phyloP scores from a whole-genome alignment of 2,888 invertebrate species.

The Ichneumon xanthorius region DNA sequence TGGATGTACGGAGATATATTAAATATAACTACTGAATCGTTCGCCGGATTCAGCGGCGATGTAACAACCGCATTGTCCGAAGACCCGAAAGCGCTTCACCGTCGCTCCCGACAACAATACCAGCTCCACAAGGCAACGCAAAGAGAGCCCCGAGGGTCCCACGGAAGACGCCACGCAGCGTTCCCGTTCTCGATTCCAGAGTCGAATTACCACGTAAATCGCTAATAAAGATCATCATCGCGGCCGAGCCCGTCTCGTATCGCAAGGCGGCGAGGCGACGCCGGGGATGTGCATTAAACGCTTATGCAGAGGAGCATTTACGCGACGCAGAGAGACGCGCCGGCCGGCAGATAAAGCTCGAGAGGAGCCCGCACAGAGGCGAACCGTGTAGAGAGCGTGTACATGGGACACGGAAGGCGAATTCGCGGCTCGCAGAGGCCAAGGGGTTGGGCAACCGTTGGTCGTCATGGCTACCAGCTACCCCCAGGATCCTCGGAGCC shows the following conservation, averaged over 20 bases:
- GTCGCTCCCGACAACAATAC: constrained; percentile 15
- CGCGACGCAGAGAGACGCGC: constrained; percentile 56
- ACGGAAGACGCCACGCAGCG: no score
- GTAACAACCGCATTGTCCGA: constrained; percentile 71
- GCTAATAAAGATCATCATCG: no score
- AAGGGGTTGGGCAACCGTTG: constrained; percentile 80
- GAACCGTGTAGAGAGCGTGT: constrained; percentile 51
- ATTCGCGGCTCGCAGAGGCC: constrained; percentile 70
- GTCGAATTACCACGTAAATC: no score
- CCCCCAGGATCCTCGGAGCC: constrained; percentile 81
- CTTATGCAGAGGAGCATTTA: constrained; percentile 65
- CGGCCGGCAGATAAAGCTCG: constrained; percentile 64
- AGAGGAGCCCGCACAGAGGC: constrained; percentile 34
- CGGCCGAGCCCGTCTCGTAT: not conserved
- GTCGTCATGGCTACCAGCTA: constrained; percentile 84
- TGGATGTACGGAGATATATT: constrained; percentile 70
- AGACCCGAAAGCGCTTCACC: not conserved
- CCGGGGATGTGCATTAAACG: constrained; percentile 66
- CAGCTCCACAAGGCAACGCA: not conserved
- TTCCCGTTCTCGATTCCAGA: no score
- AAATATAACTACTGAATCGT: constrained; percentile 68
- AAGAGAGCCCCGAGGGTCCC: no score
- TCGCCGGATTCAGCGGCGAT: constrained; percentile 12
- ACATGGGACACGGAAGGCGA: constrained; percentile 71
- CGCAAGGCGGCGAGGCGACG: constrained; percentile 6